A percentile compares a stretch with the other conserved stretches of the same genome.
Conservation (phyloP, 2,113 vertebrate species). For the Cygnus atratus region DNA sequence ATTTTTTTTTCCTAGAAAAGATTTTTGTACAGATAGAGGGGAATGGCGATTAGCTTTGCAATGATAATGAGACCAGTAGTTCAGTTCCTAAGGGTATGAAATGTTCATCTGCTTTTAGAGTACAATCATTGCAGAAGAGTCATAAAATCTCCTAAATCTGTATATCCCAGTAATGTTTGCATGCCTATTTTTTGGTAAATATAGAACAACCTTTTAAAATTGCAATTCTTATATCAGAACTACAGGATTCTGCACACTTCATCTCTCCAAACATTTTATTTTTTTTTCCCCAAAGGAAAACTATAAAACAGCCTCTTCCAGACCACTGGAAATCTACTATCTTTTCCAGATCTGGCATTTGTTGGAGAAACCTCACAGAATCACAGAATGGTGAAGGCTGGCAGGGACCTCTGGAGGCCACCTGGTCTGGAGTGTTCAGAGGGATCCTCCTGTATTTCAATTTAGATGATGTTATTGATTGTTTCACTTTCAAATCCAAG, state of each 20-base stretch:
- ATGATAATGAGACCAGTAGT: constrained; percentile 60
- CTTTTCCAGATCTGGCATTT: not conserved
- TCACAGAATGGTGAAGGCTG: not conserved
- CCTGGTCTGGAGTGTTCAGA: not conserved
- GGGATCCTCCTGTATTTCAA: not conserved
- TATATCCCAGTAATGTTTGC: not conserved
- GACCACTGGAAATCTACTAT: not conserved
- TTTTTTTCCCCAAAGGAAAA: not conserved
- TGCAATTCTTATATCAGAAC: not conserved
- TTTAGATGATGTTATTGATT: not conserved
- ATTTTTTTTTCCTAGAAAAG: not conserved
- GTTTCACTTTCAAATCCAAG: not conserved
- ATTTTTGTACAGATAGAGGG: not conserved
- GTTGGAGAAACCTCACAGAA: not conserved
- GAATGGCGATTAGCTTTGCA: constrained; percentile 20
- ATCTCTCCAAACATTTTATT: not conserved
- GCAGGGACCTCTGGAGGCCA: not conserved
- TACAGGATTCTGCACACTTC: not conserved
- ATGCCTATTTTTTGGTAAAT: not conserved
- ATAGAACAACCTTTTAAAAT: constrained; percentile 26
- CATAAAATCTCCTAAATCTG: constrained; percentile 25
- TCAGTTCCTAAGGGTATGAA: constrained; percentile 61
- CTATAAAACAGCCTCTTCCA: not conserved
- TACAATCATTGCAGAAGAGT: constrained; percentile 2
- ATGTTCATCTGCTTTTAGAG: constrained; percentile 47